phyloP scores from a whole-genome alignment of 92 coral and sea anemone species.

The Paramuricea clavata region DNA sequence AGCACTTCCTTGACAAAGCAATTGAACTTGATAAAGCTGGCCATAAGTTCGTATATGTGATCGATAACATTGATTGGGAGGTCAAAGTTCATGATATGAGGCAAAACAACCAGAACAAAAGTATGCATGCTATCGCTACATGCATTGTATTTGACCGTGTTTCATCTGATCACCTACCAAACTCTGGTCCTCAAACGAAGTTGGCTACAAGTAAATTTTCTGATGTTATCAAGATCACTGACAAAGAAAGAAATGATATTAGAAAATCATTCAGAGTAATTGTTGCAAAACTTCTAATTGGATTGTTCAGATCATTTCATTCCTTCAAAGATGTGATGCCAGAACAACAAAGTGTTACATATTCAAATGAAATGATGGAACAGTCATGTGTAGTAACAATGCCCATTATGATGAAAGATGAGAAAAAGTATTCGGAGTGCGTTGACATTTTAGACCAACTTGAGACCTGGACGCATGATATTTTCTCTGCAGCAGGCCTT shows the following conservation, averaged over 20 bases:
- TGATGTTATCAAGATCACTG: slow-evolving; percentile 4
- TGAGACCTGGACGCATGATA: slow-evolving; percentile 29
- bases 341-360: neutral
- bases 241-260: neutral
- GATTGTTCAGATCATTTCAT: neutral
- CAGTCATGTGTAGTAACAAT: slow-evolving; percentile 40
- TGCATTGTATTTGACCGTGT: slow-evolving; percentile 1
- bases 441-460: slow-evolving; percentile 38
- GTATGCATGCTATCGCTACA: neutral
- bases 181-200: slow-evolving; percentile 18
- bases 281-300: neutral
- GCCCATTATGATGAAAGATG: slow-evolving; percentile 46
- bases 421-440: slow-evolving; percentile 40
- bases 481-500: slow-evolving; percentile 20
- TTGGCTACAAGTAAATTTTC: neutral
- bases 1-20: neutral
- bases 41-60: neutral
- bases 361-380: slow-evolving; percentile 18
- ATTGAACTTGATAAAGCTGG: slow-evolving; percentile 4
- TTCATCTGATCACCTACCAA: neutral
- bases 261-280: neutral
- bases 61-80: slow-evolving; percentile 10
- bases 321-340: neutral
- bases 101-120: neutral
- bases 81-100: neutral